Percentiles rank a stretch among this genome's conserved stretches.
phyloP scores from a whole-genome alignment of 2,113 vertebrate genomes.

The Myiozetetes cayanensis region DNA sequence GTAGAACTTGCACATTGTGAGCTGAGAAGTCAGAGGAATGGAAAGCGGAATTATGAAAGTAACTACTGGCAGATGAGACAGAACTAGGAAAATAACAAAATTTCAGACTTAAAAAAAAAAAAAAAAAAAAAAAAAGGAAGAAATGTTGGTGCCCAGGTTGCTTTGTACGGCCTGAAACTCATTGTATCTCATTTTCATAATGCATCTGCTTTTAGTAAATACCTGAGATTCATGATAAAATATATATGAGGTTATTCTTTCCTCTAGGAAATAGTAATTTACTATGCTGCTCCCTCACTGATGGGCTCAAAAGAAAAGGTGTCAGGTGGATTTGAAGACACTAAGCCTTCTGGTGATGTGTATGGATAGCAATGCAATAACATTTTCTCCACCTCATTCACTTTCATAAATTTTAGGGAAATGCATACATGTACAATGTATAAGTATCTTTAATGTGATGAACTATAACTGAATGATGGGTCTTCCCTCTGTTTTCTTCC shows the following conservation, averaged over 20 bases:
- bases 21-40: background rate
- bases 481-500: background rate
- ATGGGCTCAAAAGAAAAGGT: background rate
- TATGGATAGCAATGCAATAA: background rate
- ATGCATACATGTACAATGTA: background rate
- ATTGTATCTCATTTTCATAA: background rate
- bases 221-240: background rate
- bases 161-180: background rate
- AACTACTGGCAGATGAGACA: background rate
- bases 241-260: background rate
- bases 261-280: background rate
- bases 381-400: background rate
- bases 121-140: background rate
- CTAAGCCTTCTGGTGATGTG: background rate
- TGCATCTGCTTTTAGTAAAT: background rate
- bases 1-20: background rate
- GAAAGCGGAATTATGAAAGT: background rate
- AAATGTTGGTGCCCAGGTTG: background rate
- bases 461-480: background rate
- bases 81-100: background rate
- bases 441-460: background rate
- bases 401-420: background rate
- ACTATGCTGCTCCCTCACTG: background rate
- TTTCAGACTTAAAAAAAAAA: background rate
- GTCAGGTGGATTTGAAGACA: background rate